These are phyloP conservation scores for Volucella zonaria DNA, from an alignment of 2,888 invertebrate species.

Conservation along the genomic window DNA sequence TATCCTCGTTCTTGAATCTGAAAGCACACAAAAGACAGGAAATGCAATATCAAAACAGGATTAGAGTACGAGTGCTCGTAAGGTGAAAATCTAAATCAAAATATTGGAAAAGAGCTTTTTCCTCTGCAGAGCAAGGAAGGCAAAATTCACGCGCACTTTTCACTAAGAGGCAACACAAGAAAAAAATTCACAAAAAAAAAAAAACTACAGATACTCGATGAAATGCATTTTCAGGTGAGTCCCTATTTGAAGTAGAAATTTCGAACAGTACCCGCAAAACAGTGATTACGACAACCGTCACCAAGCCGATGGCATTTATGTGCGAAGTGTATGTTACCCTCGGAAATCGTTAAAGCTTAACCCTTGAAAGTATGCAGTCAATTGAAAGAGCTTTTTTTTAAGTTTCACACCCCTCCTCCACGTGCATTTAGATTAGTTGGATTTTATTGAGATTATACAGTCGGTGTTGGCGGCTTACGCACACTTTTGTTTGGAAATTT, in stretches of 20 bases:
- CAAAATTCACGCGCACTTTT: constrained; percentile 31
- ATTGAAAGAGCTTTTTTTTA: constrained; percentile 62
- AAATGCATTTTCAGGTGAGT: constrained; percentile 32
- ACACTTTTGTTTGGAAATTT: no score
- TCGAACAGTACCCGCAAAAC: background rate
- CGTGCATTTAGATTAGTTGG: constrained; percentile 19
- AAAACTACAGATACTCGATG: background rate
- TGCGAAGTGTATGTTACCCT: background rate
- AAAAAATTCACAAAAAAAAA: no score
- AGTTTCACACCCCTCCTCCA: constrained; percentile 35
- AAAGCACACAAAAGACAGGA: constrained; percentile 39
- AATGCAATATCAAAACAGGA: constrained; percentile 20
- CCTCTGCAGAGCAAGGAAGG: constrained; percentile 4
- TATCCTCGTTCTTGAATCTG: constrained; percentile 35
- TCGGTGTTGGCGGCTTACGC: background rate
- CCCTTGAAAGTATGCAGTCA: constrained; percentile 55
- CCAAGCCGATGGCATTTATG: constrained; percentile 9
- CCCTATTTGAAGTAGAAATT: constrained; percentile 11
- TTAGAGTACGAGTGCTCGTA: background rate
- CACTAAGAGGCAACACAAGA: background rate
- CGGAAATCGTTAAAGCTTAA: constrained; percentile 65
- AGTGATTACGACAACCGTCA: background rate
- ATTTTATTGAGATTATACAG: constrained; percentile 33
- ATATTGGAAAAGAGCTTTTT: constrained; percentile 1
- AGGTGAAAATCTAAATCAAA: background rate